A percentile compares a stretch with the other conserved stretches of the same genome.
These are phyloP conservation scores for Aricia agestis DNA, from an alignment of 1,140 invertebrate genomes.

Conservation along the genomic window DNA sequence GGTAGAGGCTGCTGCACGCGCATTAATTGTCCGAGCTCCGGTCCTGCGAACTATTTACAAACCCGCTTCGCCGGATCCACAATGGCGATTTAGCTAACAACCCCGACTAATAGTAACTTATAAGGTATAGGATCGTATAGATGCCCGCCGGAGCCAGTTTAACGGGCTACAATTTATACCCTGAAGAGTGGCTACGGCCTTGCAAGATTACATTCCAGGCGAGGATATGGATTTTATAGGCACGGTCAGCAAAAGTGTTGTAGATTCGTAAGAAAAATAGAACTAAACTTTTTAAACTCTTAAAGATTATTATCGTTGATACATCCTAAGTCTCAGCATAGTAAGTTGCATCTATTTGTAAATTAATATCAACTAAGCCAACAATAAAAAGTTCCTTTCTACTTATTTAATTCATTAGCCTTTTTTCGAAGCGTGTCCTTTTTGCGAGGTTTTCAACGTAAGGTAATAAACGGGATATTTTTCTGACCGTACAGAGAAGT, in stretches of 20 bases:
- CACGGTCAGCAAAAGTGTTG: background rate
- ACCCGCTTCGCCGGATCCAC: conserved; percentile 42
- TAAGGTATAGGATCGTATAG: conserved; percentile 49
- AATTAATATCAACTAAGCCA: background rate
- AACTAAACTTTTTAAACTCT: no score
- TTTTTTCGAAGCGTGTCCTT: conserved; percentile 26
- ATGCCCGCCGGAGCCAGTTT: conserved; percentile 48
- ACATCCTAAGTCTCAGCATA: no score
- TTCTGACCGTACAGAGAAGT: conserved; percentile 29
- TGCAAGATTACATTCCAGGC: conserved; percentile 56
- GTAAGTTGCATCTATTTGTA: background rate
- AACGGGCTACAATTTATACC: conserved; percentile 62
- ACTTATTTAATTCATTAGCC: background rate
- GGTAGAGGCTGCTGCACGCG: conserved; percentile 22
- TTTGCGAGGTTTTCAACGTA: conserved; percentile 24
- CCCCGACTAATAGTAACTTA: conserved; percentile 51
- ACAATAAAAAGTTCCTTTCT: background rate
- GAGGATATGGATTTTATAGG: conserved; percentile 21
- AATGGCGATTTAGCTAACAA: conserved; percentile 55
- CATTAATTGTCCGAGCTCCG: conserved; percentile 30
- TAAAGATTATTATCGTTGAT: no score
- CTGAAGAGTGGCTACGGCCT: conserved; percentile 55
- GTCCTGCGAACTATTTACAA: conserved; percentile 34
- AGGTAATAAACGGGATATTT: background rate
- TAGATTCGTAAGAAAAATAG: background rate